These are phyloP conservation scores for Drosophila ironensis DNA, from an alignment of 1,140 invertebrate species.

Conservation along the genomic window DNA sequence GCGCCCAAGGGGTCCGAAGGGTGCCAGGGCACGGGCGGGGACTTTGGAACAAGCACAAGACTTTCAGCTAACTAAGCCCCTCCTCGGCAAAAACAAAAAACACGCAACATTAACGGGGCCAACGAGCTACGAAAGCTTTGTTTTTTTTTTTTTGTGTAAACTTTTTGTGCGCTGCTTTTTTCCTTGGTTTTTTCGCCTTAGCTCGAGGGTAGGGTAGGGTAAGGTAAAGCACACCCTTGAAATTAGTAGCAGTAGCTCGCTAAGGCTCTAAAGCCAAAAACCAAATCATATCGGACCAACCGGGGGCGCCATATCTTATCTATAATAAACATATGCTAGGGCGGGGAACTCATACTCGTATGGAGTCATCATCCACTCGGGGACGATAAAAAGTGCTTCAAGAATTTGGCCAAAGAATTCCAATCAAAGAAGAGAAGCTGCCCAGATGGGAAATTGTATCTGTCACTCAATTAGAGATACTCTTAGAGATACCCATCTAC, in stretches of 20 bases:
- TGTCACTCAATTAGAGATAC: too few relatives aligned
- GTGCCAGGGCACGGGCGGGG: background rate
- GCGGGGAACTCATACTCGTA: background rate
- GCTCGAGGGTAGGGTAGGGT: background rate
- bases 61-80: conserved; percentile 26
- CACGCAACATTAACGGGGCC: conserved; percentile 44
- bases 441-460: too few relatives aligned
- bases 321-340: conserved; percentile 43
- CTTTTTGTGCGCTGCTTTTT: background rate
- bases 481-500: too few relatives aligned
- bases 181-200: background rate
- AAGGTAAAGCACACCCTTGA: conserved; percentile 34
- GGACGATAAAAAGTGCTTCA: conserved; percentile 26
- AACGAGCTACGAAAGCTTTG: conserved; percentile 33
- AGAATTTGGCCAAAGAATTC: conserved; percentile 19
- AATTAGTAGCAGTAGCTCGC: conserved; percentile 22
- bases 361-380: background rate
- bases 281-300: conserved; percentile 26
- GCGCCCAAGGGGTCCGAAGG: too few relatives aligned
- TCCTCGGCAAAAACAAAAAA: conserved; percentile 7
- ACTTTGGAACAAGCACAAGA: conserved; percentile 21
- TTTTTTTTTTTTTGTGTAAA: conserved; percentile 4
- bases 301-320: conserved; percentile 36
- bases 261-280: conserved; percentile 15
- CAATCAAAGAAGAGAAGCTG: conserved; percentile 2